Evolutionary conservation across 2,797 vertebrate genomes (phyloP), one percentile per base, ranked within the genome.

Genomic region (Pangasius mekongensis): DNA sequence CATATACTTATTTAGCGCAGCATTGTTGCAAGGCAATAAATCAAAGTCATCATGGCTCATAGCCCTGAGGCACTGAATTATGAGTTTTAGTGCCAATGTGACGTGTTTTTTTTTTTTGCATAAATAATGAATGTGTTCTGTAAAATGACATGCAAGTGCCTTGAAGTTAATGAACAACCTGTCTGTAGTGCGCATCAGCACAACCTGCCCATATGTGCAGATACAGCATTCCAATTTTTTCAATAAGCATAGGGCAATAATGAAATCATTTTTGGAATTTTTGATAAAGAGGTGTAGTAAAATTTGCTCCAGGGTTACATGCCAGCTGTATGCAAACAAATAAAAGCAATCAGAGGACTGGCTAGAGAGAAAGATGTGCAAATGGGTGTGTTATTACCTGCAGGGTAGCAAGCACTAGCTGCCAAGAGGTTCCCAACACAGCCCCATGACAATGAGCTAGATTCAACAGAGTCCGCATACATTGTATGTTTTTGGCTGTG

Each of bases 401-500:
- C 90, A 99, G 96, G 33, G 99, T 99, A 92, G 98, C 98, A 93
- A 99, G 95, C 24, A 99, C 99, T 91, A 99, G 97, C 92, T 99
- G 98, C 99, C 99, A 99, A 0, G 99, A 99, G 62, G 97, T 98
- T 91, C 99, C 99, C 92, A 99, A 97, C 92, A 98, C 97, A 1
- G 97, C 96, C 3, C 99, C 99, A 0, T 99, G 98, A 94, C 98
- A 99, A 91, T 99, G 98, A 24, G 99, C 98, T 94, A 99, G 94
- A 90, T 98, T 99, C 93, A 99, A 94, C 90, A 99, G 95, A 0
- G 98, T 99, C 87, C 98, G 96, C 98, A 99, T 99, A 92, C 98
- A 99, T 93, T 99, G 98, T 93, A 99, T 99, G 94, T 99, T 99
- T 96, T 99, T 99, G 78, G 98, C 98, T 22, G 99, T 99, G 86